Conservation (phyloP, 1,140 invertebrate species). For the Argopecten irradians region DNA sequence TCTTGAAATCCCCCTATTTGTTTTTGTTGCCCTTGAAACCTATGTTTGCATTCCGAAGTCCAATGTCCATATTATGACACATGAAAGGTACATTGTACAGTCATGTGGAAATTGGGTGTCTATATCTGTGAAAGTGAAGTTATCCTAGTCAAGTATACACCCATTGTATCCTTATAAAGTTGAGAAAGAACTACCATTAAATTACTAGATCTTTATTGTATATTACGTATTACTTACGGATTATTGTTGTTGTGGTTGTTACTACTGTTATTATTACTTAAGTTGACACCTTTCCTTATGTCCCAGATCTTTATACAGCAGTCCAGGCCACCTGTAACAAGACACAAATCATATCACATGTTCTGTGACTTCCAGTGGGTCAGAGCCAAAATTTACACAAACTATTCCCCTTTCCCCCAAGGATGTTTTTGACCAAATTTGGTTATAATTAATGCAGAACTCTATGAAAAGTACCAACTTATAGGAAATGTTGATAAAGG, state of each 20-base stretch:
- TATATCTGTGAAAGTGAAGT: not conserved
- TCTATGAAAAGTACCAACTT: too few species aligned
- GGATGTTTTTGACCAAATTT: too few species aligned
- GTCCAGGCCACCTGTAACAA: conserved; percentile 79
- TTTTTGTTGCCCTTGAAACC: not conserved
- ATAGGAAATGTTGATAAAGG: too few species aligned
- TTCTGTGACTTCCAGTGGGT: too few species aligned
- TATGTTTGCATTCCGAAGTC: too few species aligned
- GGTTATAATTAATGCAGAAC: too few species aligned
- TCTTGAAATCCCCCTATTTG: not conserved
- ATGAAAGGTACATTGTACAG: too few species aligned
- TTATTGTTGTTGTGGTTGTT: conserved; percentile 28
- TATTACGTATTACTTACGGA: conserved; percentile 45
- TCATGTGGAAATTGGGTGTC: not conserved
- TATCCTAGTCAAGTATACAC: not conserved
- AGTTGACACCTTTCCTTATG: conserved; percentile 60
- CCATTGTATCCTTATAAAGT: not conserved
- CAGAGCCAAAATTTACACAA: too few species aligned
- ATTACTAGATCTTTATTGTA: too few species aligned
- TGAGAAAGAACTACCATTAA: not conserved
- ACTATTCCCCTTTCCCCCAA: too few species aligned
- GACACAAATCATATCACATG: not conserved
- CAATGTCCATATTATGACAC: too few species aligned
- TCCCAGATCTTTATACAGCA: conserved; percentile 83
- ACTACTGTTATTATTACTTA: not conserved